A percentile compares a stretch with the other conserved stretches of the same genome.
Conservation (phyloP, 2,797 vertebrate species). For the Scomberomorus guttatus region DNA sequence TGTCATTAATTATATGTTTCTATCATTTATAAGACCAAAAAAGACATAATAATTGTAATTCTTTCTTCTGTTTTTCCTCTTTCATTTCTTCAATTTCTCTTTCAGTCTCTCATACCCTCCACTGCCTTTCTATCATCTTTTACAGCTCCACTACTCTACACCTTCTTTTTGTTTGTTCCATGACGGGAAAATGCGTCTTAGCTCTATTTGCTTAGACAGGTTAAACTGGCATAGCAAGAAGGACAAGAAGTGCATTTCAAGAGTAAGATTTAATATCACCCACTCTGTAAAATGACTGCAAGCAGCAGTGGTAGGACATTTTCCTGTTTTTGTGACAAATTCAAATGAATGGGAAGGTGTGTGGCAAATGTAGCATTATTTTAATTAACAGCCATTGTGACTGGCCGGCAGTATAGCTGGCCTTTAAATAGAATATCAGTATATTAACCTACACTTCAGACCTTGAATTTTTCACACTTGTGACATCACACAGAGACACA, state of each 20-base stretch:
- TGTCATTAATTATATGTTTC: background rate
- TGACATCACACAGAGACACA: slow-evolving; percentile 13
- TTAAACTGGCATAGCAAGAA: background rate
- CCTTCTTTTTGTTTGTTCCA: background rate
- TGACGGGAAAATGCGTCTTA: background rate
- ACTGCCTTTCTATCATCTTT: background rate
- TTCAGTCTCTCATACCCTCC: background rate
- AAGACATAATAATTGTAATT: background rate
- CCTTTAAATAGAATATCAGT: slow-evolving; percentile 1
- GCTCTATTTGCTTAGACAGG: background rate
- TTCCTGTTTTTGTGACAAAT: background rate
- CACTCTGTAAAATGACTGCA: background rate
- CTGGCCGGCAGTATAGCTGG: background rate
- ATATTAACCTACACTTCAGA: background rate
- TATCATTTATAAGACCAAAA: background rate
- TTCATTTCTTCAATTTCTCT: background rate
- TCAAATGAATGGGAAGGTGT: too few relatives aligned
- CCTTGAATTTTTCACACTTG: background rate
- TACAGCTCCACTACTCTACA: background rate
- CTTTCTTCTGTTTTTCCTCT: too few relatives aligned
- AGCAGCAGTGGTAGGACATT: background rate
- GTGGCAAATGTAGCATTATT: too few relatives aligned
- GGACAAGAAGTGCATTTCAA: background rate
- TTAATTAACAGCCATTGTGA: slow-evolving; percentile 11
- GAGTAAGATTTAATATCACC: background rate